phyloP scores from a whole-genome alignment of 2,888 invertebrate genomes.

The Volucella inanis region DNA sequence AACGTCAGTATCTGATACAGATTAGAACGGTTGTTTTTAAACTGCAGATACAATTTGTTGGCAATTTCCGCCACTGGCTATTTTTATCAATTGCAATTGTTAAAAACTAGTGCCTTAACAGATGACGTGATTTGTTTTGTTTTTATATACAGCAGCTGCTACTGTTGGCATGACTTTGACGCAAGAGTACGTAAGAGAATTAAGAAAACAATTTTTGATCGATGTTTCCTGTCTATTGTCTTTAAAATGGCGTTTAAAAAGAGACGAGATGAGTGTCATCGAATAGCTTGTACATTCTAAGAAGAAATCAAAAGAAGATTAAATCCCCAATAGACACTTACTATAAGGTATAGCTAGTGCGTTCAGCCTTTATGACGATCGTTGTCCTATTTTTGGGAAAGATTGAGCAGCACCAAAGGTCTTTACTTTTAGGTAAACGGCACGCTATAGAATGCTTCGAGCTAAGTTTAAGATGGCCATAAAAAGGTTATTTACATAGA shows the following conservation, averaged over 20 bases:
- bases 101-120: conserved; percentile 40
- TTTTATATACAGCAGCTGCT: neutral
- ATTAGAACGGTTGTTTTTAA: conserved; percentile 25
- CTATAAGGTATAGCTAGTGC: too few relatives aligned
- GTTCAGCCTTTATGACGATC: too few relatives aligned
- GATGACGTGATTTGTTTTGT: conserved; percentile 18
- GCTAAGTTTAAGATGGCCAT: too few relatives aligned
- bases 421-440: too few relatives aligned
- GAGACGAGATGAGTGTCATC: neutral
- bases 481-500: too few relatives aligned
- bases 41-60: conserved; percentile 49
- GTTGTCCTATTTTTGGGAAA: too few relatives aligned
- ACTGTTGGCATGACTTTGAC: conserved; percentile 39
- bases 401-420: too few relatives aligned
- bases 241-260: neutral
- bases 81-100: conserved; percentile 45
- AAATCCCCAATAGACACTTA: too few relatives aligned
- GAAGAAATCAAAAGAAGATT: neutral
- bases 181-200: conserved; percentile 42
- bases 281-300: neutral
- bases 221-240: conserved; percentile 13
- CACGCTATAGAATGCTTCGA: too few relatives aligned
- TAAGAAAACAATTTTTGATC: conserved; percentile 12
- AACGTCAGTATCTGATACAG: neutral
- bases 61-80: conserved; percentile 39